These are phyloP conservation scores for Argyrosomus japonicus DNA, from an alignment of 2,113 vertebrate species.

Conservation along the genomic window DNA sequence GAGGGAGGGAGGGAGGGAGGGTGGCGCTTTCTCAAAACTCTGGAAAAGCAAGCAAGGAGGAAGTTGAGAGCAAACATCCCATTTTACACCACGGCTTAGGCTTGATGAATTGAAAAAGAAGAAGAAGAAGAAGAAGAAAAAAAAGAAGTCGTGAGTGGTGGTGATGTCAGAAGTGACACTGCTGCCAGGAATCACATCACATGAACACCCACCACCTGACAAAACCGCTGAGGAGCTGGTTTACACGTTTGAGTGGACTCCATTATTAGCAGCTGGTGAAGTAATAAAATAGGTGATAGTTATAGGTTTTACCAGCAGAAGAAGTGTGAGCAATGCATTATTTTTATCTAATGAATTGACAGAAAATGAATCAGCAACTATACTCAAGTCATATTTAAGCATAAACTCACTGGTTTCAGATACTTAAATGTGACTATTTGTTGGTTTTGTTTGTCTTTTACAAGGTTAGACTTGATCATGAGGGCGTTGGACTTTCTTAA, in stretches of 20 bases:
- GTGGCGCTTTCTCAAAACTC: conserved; percentile 65
- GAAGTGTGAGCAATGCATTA: background rate
- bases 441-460: background rate
- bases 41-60: conserved; percentile 46
- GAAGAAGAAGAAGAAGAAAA: background rate
- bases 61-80: conserved; percentile 31
- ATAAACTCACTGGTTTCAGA: background rate
- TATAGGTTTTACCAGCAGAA: background rate
- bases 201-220: conserved; percentile 29
- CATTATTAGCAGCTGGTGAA: background rate
- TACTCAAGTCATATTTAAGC: background rate
- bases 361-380: background rate
- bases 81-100: conserved; percentile 33
- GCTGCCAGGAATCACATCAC: conserved; percentile 21
- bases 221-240: background rate
- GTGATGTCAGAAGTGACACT: conserved; percentile 9
- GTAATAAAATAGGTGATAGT: background rate
- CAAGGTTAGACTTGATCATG: background rate
- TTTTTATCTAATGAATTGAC: background rate
- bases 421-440: background rate
- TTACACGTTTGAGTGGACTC: background rate
- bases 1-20: conserved; percentile 46
- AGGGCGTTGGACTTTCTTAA: background rate
- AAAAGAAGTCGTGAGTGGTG: background rate
- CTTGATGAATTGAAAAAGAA: background rate